These are phyloP conservation scores for Spilogale gracilis DNA, from an alignment of 2,113 vertebrate genomes.

Conservation along the genomic window DNA sequence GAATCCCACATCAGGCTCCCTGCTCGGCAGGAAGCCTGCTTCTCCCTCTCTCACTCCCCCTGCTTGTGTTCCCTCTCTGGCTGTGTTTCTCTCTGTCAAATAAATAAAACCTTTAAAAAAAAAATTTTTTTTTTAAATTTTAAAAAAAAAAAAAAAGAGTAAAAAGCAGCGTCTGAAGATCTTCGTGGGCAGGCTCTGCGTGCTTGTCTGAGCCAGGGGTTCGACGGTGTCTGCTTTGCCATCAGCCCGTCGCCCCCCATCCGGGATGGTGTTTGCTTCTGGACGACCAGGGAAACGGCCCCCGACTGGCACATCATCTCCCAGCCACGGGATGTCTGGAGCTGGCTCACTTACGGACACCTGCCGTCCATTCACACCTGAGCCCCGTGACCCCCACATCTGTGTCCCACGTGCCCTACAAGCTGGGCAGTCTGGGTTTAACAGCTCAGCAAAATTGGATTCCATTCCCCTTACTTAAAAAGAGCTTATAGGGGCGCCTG, in stretches of 20 bases:
- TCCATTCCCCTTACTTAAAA: not conserved
- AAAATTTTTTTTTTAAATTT: too few relatives aligned
- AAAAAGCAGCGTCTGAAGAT: too few relatives aligned
- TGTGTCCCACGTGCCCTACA: not conserved
- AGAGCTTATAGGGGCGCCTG: not conserved
- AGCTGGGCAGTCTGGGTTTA: not conserved
- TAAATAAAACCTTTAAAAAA: too few relatives aligned
- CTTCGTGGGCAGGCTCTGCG: not conserved
- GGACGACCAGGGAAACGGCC: not conserved
- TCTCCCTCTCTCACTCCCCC: too few relatives aligned
- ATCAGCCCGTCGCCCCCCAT: not conserved
- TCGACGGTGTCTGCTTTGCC: not conserved
- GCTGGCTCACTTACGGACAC: not conserved
- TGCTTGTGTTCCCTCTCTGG: too few relatives aligned
- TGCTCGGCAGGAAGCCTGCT: too few relatives aligned
- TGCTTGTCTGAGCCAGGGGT: not conserved
- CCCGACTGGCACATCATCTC: not conserved
- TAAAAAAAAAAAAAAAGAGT: too few relatives aligned
- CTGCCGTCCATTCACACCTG: fast-evolving
- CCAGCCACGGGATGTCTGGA: not conserved
- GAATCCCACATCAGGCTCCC: too few relatives aligned
- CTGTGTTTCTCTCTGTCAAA: too few relatives aligned
- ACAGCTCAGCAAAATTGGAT: not conserved
- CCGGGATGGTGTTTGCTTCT: not conserved
- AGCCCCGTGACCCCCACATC: fast-evolving